Evolutionary conservation across 2,888 invertebrate genomes (phyloP).

Genomic region (Plebejus melissa): DNA sequence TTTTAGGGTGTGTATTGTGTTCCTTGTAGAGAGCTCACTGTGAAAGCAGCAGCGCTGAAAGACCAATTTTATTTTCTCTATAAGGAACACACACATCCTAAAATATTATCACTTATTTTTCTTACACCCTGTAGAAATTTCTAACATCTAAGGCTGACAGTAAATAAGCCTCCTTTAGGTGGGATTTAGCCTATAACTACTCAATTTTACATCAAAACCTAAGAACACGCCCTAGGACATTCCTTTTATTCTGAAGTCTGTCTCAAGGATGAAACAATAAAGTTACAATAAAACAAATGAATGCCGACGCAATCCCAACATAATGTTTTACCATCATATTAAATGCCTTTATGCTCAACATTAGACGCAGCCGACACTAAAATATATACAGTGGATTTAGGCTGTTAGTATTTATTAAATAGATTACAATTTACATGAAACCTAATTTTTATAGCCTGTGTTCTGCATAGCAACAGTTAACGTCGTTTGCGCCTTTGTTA

Average conservation of each 20-base stretch:
- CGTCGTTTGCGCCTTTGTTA: not conserved
- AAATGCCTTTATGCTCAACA: not conserved
- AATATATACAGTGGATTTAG: not conserved
- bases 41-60: too few species aligned
- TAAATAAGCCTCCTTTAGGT: not conserved
- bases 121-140: too few species aligned
- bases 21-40: too few species aligned
- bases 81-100: too few species aligned
- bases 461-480: not conserved
- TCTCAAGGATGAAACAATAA: not conserved
- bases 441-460: not conserved
- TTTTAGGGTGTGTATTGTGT: too few species aligned
- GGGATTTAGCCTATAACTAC: not conserved
- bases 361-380: not conserved
- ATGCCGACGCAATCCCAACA: not conserved
- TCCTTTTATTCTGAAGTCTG: not conserved
- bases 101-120: too few species aligned
- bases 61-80: too few species aligned
- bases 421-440: too few species aligned
- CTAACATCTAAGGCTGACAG: not conserved
- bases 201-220: not conserved
- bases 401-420: not conserved
- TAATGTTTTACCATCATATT: not conserved
- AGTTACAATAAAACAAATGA: conserved; percentile 12
- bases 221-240: not conserved